Evolutionary conservation across 2,797 vertebrate species (phyloP).

Genomic region (Arctocebus calabarensis): DNA sequence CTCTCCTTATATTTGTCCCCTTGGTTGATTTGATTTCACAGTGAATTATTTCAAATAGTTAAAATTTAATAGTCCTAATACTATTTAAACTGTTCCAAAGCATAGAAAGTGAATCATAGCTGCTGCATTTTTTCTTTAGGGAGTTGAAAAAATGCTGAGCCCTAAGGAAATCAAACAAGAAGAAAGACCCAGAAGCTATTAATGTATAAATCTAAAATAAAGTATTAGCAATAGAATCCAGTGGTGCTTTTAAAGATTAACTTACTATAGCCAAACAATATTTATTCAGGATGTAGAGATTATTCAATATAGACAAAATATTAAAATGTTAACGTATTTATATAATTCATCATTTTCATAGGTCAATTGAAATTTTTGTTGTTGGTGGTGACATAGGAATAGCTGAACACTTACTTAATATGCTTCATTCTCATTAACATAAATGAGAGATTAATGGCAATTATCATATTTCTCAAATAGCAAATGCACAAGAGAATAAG

Average conservation of each 20-base stretch:
- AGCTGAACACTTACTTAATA: not conserved
- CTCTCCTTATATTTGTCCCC: not conserved
- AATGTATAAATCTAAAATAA: conserved; percentile 51
- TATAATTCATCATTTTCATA: not conserved
- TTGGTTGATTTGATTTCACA: not conserved
- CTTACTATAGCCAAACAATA: conserved; percentile 19
- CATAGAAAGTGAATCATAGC: not conserved
- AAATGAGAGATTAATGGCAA: not conserved
- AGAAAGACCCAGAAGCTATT: not conserved
- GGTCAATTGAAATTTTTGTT: not conserved
- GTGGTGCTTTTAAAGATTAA: conserved; percentile 3
- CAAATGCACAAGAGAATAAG: not conserved
- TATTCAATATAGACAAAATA: not conserved
- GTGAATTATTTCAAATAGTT: conserved; percentile 42
- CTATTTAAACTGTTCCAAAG: conserved; percentile 8
- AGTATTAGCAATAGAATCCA: conserved; percentile 1
- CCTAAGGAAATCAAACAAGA: not conserved
- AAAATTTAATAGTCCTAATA: not conserved
- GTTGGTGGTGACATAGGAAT: not conserved
- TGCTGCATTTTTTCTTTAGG: not conserved
- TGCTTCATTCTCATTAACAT: not conserved
- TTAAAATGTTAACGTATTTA: not conserved
- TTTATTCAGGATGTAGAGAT: not conserved
- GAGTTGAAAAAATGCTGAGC: conserved; percentile 11
- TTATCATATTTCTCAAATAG: not conserved